These are phyloP conservation scores for Ptychodera flava DNA, from an alignment of 35 echinoderm and acorn worm genomes.

Conservation along the genomic window DNA sequence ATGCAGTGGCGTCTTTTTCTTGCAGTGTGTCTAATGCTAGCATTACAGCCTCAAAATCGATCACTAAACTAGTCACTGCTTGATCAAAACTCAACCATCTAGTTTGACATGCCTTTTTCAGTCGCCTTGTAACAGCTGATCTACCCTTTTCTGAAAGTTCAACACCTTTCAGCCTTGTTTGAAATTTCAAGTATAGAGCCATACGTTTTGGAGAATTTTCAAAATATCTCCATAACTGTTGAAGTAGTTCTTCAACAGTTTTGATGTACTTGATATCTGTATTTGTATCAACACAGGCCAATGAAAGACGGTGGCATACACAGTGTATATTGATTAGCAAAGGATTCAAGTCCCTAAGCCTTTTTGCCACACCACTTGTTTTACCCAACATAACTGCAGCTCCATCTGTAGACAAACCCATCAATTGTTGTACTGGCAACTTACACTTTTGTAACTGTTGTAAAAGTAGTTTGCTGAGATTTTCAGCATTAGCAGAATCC, in stretches of 20 bases:
- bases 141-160: not conserved
- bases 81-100: conserved; percentile 34
- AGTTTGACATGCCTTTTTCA: conserved; percentile 17
- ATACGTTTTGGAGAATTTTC: not conserved
- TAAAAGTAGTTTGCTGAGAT: not conserved
- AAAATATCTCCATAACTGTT: not conserved
- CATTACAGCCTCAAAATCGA: conserved; percentile 10
- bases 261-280: not conserved
- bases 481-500: not conserved
- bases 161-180: not conserved
- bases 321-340: conserved; percentile 20
- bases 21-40: not conserved
- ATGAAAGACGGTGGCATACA: conserved; percentile 16
- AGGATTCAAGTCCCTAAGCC: conserved; percentile 5
- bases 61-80: not conserved
- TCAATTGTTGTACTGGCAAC: not conserved
- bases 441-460: not conserved
- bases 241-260: not conserved
- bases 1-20: conserved; percentile 16
- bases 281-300: conserved; percentile 1
- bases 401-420: conserved; percentile 21
- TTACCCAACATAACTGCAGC: conserved; percentile 21
- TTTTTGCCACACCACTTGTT: conserved; percentile 7
- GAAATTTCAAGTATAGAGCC: conserved; percentile 8
- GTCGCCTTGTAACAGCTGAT: conserved; percentile 4